phyloP scores from a whole-genome alignment of 2,888 invertebrate genomes.

The Portevinia maculata region DNA sequence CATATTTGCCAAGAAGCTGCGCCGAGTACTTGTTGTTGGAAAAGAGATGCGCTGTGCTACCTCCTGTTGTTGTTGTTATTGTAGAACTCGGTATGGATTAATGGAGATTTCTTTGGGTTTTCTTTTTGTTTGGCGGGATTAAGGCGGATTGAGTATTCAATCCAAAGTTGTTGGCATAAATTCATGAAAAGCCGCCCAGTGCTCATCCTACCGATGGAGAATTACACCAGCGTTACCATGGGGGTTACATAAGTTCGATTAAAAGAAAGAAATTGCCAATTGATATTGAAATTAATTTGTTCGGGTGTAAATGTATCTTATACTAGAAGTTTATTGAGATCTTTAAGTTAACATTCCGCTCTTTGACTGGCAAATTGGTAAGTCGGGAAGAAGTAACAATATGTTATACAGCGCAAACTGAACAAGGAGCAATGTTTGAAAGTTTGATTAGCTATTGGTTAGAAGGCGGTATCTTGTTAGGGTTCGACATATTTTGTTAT shows the following conservation, averaged over 20 bases:
- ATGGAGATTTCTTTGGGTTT: conserved; percentile 53
- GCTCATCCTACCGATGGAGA: conserved; percentile 50
- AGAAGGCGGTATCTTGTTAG: too few species aligned
- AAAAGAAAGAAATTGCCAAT: conserved; percentile 50
- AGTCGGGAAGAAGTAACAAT: too few species aligned
- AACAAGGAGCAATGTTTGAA: too few species aligned
- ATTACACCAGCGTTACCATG: conserved; percentile 21
- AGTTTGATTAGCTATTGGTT: background rate
- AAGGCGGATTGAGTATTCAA: conserved; percentile 67
- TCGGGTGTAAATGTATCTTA: conserved; percentile 16
- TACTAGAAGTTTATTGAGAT: conserved; percentile 34
- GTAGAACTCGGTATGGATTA: conserved; percentile 33
- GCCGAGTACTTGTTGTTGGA: conserved; percentile 41
- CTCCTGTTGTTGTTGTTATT: conserved; percentile 50
- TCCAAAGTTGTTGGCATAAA: conserved; percentile 70
- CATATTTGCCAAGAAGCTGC: conserved; percentile 3
- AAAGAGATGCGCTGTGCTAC: conserved; percentile 54
- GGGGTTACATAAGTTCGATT: conserved; percentile 67
- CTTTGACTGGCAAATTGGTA: background rate
- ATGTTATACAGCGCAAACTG: too few species aligned
- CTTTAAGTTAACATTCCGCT: conserved; percentile 3
- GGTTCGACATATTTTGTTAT: too few species aligned
- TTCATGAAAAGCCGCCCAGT: conserved; percentile 68
- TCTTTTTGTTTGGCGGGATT: conserved; percentile 23
- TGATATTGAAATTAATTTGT: conserved; percentile 55